A percentile compares a stretch with the other conserved stretches of the same genome.
phyloP scores from a whole-genome alignment of 2,113 vertebrate species.

The Takifugu flavidus region DNA sequence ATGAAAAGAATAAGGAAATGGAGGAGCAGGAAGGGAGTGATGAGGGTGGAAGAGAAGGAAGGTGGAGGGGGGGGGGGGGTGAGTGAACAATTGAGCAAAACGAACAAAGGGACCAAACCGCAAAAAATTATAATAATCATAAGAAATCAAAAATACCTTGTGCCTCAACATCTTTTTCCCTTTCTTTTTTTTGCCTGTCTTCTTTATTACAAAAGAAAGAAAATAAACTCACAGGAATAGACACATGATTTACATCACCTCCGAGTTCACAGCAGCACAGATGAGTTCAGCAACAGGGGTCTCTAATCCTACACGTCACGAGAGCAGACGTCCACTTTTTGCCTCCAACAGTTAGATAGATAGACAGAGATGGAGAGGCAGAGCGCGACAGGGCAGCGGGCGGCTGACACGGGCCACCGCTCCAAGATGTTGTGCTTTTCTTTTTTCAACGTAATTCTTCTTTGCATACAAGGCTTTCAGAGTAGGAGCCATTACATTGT shows the following conservation, averaged over 20 bases:
- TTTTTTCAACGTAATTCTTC: slow-evolving; percentile 7
- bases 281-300: slow-evolving; percentile 63
- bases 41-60: slow-evolving; percentile 3
- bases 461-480: slow-evolving; percentile 38
- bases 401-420: slow-evolving; percentile 27
- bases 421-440: slow-evolving; percentile 43
- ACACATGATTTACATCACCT: slow-evolving; percentile 72
- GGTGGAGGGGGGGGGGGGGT: slow-evolving; percentile 31
- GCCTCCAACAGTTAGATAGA: slow-evolving; percentile 37
- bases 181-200: not conserved
- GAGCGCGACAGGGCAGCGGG: slow-evolving; percentile 29
- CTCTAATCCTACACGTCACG: slow-evolving; percentile 59
- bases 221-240: slow-evolving; percentile 60
- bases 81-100: slow-evolving; percentile 55
- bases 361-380: slow-evolving; percentile 48
- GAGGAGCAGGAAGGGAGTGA: slow-evolving; percentile 5
- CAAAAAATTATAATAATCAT: slow-evolving; percentile 37
- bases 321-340: slow-evolving; percentile 22
- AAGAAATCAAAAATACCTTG: slow-evolving; percentile 38
- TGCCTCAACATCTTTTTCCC: slow-evolving; percentile 12
- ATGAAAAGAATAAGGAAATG: slow-evolving; percentile 36
- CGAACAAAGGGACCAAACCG: slow-evolving; percentile 16
- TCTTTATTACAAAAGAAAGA: slow-evolving; percentile 40
- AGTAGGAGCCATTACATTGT: slow-evolving; percentile 24
- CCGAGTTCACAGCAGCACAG: slow-evolving; percentile 66